These are phyloP conservation scores for Agrotis ipsilon DNA, from an alignment of 2,888 invertebrate genomes.

Conservation along the genomic window DNA sequence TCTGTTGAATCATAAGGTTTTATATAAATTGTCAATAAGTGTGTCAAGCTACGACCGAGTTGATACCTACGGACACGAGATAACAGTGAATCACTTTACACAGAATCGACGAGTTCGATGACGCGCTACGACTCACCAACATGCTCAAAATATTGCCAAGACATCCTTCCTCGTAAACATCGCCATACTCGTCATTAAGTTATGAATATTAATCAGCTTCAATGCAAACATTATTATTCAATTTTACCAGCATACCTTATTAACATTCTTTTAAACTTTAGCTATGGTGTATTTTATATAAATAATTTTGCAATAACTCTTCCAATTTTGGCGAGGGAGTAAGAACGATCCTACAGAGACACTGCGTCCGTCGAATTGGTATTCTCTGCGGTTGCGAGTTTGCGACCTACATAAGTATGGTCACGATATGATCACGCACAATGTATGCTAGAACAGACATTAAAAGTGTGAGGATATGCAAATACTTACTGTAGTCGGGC, in stretches of 20 bases:
- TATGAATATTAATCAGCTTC: background rate
- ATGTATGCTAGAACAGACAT: conserved; percentile 32
- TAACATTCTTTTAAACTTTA: background rate
- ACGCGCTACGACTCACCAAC: conserved; percentile 25
- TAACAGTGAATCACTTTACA: conserved; percentile 61
- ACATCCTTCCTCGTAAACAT: conserved; percentile 14
- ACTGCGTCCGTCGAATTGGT: conserved; percentile 21
- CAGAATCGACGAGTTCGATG: conserved; percentile 53
- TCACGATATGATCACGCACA: conserved; percentile 38
- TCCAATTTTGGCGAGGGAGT: background rate
- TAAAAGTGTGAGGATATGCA: conserved; percentile 31
- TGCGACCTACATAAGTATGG: conserved; percentile 47
- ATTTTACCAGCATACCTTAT: background rate
- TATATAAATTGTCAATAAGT: conserved; percentile 28
- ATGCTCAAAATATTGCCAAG: conserved; percentile 17
- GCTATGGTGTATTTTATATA: background rate
- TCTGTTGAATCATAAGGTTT: conserved; percentile 24
- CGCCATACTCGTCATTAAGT: conserved; percentile 8
- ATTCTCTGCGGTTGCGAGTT: conserved; percentile 40
- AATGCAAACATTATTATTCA: conserved; percentile 4
- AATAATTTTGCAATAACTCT: conserved; percentile 5
- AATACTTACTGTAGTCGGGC: conserved; percentile 90
- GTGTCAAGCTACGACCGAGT: conserved; percentile 57
- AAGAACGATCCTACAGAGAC: conserved; percentile 17
- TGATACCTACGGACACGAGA: conserved; percentile 48